phyloP scores from a whole-genome alignment of 2,113 vertebrate genomes.

The Nycticebus coucang region DNA sequence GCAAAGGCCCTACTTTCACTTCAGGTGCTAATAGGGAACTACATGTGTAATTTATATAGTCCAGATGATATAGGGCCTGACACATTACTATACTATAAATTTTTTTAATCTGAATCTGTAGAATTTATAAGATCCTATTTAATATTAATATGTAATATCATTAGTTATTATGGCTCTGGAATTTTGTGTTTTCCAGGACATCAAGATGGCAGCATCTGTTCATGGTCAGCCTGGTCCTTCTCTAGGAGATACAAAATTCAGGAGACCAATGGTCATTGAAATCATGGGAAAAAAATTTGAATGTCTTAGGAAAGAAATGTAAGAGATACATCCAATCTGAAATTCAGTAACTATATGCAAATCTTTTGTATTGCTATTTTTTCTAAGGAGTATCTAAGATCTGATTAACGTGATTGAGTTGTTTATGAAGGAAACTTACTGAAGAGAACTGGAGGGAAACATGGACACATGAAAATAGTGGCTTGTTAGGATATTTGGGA shows the following conservation, averaged over 20 bases:
- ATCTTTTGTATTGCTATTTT: constrained; percentile 19
- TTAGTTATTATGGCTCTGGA: constrained; percentile 41
- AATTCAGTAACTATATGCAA: not conserved
- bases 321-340: constrained; percentile 58
- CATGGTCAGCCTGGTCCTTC: constrained; percentile 30
- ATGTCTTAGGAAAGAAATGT: constrained; percentile 69
- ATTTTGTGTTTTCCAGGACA: constrained; percentile 74
- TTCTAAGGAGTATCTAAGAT: constrained; percentile 24
- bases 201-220: constrained; percentile 44
- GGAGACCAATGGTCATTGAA: constrained; percentile 60
- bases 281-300: constrained; percentile 70
- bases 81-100: not conserved
- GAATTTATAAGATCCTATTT: constrained; percentile 20
- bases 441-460: constrained; percentile 8
- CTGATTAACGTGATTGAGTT: constrained; percentile 25
- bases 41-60: not conserved
- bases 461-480: constrained; percentile 12
- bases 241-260: constrained; percentile 54
- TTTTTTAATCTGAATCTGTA: constrained; percentile 43
- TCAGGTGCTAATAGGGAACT: not conserved
- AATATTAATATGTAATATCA: constrained; percentile 28
- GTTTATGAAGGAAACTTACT: constrained; percentile 36
- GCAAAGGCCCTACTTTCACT: not conserved
- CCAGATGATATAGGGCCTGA: not conserved
- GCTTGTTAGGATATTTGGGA: constrained; percentile 37